Conservation (phyloP, 2,797 vertebrate genomes). For the Fistularia tabacaria region DNA sequence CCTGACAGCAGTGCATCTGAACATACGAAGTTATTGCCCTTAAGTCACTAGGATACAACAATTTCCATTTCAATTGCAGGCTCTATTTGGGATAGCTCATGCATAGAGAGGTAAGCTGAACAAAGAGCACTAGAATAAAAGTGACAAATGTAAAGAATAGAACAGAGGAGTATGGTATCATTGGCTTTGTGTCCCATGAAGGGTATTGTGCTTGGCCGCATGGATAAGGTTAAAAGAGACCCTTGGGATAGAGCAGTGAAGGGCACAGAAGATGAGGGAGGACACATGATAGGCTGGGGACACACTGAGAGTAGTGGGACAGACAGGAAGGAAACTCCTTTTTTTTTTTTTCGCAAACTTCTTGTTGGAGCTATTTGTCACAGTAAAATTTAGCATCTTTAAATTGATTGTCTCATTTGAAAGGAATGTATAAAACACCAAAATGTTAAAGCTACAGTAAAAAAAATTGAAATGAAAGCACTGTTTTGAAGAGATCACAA, state of each 20-base stretch:
- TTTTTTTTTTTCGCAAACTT: background rate
- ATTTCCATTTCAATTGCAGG: constrained; percentile 69
- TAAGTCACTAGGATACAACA: constrained; percentile 44
- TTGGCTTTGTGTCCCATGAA: constrained; percentile 70
- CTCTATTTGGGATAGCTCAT: constrained; percentile 66
- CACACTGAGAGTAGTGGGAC: constrained; percentile 45
- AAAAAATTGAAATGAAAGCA: too few species aligned
- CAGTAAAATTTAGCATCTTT: background rate
- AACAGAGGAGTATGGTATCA: constrained; percentile 52
- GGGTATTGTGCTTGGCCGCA: constrained; percentile 63
- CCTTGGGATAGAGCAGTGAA: constrained; percentile 64
- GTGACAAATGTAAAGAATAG: constrained; percentile 72
- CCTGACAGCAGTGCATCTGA: constrained; percentile 49
- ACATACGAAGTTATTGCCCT: constrained; percentile 56
- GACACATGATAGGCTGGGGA: constrained; percentile 72
- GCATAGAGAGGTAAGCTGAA: constrained; percentile 62
- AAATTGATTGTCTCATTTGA: too few species aligned
- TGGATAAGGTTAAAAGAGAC: constrained; percentile 63
- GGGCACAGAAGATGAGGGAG: constrained; percentile 61
- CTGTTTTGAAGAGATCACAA: too few species aligned
- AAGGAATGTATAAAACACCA: too few species aligned
- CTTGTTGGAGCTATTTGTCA: constrained; percentile 11
- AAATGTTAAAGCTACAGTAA: too few species aligned
- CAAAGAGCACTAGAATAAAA: constrained; percentile 71
- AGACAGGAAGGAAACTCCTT: constrained; percentile 29